Evolutionary conservation across 2,113 vertebrate genomes (phyloP), one percentile per base, ranked within the genome.

Genomic region (Proteles cristata): DNA sequence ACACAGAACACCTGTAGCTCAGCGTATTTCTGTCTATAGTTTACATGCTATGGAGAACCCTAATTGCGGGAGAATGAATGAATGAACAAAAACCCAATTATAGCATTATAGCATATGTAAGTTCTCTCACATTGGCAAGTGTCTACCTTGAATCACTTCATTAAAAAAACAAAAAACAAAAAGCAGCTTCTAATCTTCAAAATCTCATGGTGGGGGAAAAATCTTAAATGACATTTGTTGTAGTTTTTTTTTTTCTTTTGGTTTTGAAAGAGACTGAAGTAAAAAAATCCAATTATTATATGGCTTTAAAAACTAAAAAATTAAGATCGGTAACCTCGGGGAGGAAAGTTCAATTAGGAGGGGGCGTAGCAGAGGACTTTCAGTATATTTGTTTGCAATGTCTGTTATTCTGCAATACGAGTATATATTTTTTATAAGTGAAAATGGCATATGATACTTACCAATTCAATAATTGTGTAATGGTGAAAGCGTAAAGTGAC

Each of bases 21-120:
- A 4, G 88, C 0, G 28, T 83, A 79, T 84, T 97, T 95, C 84
- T 95, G 58, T 79, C 97, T 96, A 90, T 97, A 90, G 90, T 86
- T 83, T 74, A 84, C 77, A 69, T 95, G 93, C 83, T 88, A 97
- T 35, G 84, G 92, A 96, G 95, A 96, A 88, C 48, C 77, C 85
- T 95, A 96, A 97, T 88, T 96, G 88, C 90, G 90, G 83, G 61
- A 97, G 96, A 97, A 97, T 93, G 94, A 97, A 97, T 87, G 96
- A 97, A 93, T 96, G 11, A 94, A 98, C 88, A 95, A 95, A 97
- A 96, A 28, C 71, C 93, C n/a, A 48, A 97, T 97, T 92, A 96
- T 7, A 97, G 93, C 94, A 95, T 94, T 96, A 97, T 65, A 92
- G 95, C 94, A 97, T 88, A 88, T 85, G 65, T 77, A 96, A 89